Evolutionary conservation across 2,888 invertebrate species (phyloP).

Genomic region (Agrochola litura): DNA sequence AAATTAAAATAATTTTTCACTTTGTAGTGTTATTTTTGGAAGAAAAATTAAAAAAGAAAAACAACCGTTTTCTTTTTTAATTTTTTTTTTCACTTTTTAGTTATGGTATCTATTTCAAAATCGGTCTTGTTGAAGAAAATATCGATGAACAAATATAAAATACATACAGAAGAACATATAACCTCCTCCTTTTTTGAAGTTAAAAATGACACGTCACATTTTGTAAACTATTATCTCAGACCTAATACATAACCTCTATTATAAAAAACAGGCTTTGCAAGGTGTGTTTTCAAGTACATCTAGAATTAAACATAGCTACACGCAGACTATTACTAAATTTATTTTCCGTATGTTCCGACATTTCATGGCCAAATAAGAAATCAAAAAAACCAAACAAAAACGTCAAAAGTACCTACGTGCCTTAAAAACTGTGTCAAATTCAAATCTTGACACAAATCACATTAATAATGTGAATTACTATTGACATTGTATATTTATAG

Average conservation of each 20-base stretch:
- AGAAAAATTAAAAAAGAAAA: too few species aligned
- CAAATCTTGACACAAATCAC: conserved; percentile 3
- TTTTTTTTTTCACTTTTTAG: too few species aligned
- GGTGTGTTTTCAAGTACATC: not conserved
- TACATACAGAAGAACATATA: too few species aligned
- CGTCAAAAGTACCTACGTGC: not conserved
- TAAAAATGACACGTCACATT: not conserved
- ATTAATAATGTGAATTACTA: not conserved
- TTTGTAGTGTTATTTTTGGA: too few species aligned
- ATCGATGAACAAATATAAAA: too few species aligned
- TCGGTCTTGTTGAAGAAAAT: too few species aligned
- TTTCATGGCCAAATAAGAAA: conserved; percentile 33
- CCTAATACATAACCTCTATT: too few species aligned
- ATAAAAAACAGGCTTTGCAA: not conserved
- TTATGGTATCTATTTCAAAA: too few species aligned
- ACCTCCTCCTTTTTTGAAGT: too few species aligned
- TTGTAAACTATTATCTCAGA: not conserved
- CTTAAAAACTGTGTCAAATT: conserved; percentile 20
- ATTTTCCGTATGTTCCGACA: not conserved
- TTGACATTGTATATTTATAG: not conserved
- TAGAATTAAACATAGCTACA: not conserved
- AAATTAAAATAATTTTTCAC: too few species aligned
- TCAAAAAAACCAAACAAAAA: conserved; percentile 12
- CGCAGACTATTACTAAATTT: not conserved
- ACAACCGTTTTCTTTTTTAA: too few species aligned